A percentile compares a stretch with the other conserved stretches of the same genome.
Conservation (phyloP, 2,113 vertebrate genomes). For the Polypterus senegalus region DNA sequence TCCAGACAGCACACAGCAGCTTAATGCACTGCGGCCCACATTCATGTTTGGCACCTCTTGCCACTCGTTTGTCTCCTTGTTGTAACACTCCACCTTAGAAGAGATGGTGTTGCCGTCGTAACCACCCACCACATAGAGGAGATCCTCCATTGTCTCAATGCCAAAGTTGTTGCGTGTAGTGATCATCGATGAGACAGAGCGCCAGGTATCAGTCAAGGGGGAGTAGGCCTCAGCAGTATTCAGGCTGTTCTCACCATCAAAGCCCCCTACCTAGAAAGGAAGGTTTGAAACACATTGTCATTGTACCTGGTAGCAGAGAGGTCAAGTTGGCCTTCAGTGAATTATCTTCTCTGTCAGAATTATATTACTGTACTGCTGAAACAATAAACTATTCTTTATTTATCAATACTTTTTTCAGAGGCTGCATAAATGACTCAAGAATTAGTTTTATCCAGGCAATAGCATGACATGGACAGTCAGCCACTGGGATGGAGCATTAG, state of each 20-base stretch:
- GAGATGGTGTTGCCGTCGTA: slow-evolving; percentile 54
- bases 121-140: slow-evolving; percentile 53
- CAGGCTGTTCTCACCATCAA: slow-evolving; percentile 46
- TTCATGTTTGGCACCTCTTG: slow-evolving; percentile 40
- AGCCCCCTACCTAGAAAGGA: slow-evolving; percentile 53
- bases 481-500: too few species aligned
- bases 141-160: slow-evolving; percentile 55
- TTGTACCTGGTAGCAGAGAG: too few species aligned
- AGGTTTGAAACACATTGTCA: too few species aligned
- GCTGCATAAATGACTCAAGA: too few species aligned
- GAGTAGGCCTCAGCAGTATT: slow-evolving; percentile 52
- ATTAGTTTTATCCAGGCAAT: too few species aligned
- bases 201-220: slow-evolving; percentile 45
- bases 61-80: slow-evolving; percentile 47
- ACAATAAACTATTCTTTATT: too few species aligned
- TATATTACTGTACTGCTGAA: too few species aligned
- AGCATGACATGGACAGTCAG: too few species aligned
- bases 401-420: too few species aligned
- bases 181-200: slow-evolving; percentile 40
- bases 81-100: slow-evolving; percentile 47
- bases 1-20: slow-evolving; percentile 69
- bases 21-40: slow-evolving; percentile 54
- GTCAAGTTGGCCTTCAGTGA: too few species aligned
- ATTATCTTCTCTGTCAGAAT: too few species aligned
- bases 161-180: slow-evolving; percentile 71